These are phyloP conservation scores for Tromatobia lineatoria DNA, from an alignment of 2,888 invertebrate genomes.

Conservation along the genomic window DNA sequence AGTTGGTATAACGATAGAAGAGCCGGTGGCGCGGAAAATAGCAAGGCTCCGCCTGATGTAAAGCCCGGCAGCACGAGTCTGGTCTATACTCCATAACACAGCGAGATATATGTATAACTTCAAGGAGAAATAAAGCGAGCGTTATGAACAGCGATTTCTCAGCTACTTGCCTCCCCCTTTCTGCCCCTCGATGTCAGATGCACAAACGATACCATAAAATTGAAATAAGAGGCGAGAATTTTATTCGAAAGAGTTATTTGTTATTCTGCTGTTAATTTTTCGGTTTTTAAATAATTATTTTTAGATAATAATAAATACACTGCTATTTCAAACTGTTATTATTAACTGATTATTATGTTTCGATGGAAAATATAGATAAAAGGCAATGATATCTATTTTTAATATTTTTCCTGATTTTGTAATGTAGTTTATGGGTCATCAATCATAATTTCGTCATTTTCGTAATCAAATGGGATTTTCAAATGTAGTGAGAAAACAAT, in stretches of 20 bases:
- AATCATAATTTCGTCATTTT: neutral
- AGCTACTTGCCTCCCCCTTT: conserved; percentile 1
- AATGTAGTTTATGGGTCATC: neutral
- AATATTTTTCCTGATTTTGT: neutral
- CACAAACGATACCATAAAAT: neutral
- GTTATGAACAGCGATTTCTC: conserved; percentile 28
- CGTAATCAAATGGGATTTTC: too few species aligned
- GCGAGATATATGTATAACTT: conserved; percentile 16
- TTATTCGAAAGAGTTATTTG: neutral
- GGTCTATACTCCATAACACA: neutral
- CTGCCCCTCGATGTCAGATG: neutral
- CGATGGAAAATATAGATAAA: neutral
- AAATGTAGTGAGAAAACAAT: too few species aligned
- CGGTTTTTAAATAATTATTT: neutral
- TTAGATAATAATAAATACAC: neutral
- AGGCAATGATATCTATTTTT: neutral
- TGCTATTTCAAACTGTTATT: neutral
- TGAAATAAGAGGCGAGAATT: neutral
- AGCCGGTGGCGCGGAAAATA: conserved; percentile 63
- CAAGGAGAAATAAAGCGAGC: conserved; percentile 37
- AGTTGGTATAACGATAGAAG: conserved; percentile 41
- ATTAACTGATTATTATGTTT: neutral
- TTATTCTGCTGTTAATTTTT: neutral
- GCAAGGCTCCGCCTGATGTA: conserved; percentile 31
- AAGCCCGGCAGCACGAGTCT: conserved; percentile 17